Evolutionary conservation across 2,113 vertebrate genomes (phyloP).

Genomic region (Pipa parva): DNA sequence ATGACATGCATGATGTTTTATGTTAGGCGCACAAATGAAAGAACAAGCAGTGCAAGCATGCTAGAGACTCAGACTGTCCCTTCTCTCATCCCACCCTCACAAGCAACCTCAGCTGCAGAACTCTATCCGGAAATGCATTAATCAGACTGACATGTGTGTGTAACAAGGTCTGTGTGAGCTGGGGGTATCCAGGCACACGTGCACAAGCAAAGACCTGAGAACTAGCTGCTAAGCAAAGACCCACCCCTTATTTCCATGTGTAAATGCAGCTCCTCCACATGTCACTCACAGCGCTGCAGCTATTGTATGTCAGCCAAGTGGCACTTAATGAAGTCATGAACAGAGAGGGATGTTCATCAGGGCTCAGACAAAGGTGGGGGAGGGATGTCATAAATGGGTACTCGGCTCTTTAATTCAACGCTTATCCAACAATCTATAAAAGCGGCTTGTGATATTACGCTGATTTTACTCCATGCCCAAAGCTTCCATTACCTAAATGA

Average conservation of each 20-base stretch:
- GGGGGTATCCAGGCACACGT: slow-evolving; percentile 24
- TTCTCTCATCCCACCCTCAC: background rate
- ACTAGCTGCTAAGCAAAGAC: slow-evolving; percentile 3
- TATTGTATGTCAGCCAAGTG: slow-evolving; percentile 42
- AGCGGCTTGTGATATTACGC: background rate
- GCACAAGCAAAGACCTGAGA: slow-evolving; percentile 2
- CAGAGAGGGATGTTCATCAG: slow-evolving; percentile 31
- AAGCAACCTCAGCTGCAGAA: slow-evolving; percentile 4
- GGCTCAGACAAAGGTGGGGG: slow-evolving; percentile 16
- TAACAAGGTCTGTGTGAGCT: background rate
- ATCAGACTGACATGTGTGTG: slow-evolving; percentile 37
- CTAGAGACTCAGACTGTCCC: background rate
- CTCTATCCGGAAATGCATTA: slow-evolving; percentile 16
- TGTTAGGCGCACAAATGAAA: background rate
- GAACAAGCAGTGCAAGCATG: background rate
- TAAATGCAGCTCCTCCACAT: slow-evolving; percentile 16
- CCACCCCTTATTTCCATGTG: slow-evolving; percentile 6
- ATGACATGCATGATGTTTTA: background rate
- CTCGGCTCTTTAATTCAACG: slow-evolving; percentile 2
- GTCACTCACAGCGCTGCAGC: slow-evolving; percentile 27
- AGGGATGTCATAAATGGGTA: slow-evolving; percentile 22
- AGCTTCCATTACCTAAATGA: too few species aligned
- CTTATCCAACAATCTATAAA: slow-evolving; percentile 8
- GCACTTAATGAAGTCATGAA: slow-evolving; percentile 42
- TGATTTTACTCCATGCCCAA: too few species aligned